Base-by-base conservation (phyloP, 2,888 invertebrate genomes). In the Lutraria lutraria region DNA sequence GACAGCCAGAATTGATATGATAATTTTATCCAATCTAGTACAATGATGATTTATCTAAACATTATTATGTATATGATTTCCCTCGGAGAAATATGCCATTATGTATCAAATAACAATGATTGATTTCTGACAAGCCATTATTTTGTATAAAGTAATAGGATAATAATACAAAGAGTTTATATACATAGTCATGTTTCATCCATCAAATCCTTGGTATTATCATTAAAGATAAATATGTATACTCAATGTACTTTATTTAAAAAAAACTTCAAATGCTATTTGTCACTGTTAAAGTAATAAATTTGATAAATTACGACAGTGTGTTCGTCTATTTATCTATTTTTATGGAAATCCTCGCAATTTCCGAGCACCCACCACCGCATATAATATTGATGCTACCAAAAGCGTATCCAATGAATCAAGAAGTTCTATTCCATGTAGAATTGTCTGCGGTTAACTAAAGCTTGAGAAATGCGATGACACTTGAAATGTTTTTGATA, bases 231-330 rank as follows among this genome's bases (percentile, higher is more conserved):
- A 29, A 76, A 76, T 76, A 76, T 34, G 19, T 76, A 76, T 76
- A 76, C 29, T 76, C 76, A 31, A 76, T 76, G 76, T 76, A 76
- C 31, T 81, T 81, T 54, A 81, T 29, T 56, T 81, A 54, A 52
- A 43, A 43, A 43, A 43, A 12, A 56, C 19, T 54, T 81, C 31
- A 53, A 81, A 81, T 81, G 54, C 54, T 81, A 81, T 81, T 81
- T 81, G 81, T 81, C 81, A 81, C 81, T 56, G 81, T 81, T 81
- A 54, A 53, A 54, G 81, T 81, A 53, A 81, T 53, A 54, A 31
- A 56, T 31, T 29, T 76, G 76, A 76, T 76, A 76, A 76, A 76
- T 76, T 76, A 76, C 34, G 43, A 43, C 56, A 56, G 16, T 2
- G 56, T 56, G 16, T 56, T 21, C 19, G 16, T 56, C 56, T 56